Base-by-base conservation (phyloP, 2,797 vertebrate genomes). In the Tokudaia tokunoshimensis region DNA sequence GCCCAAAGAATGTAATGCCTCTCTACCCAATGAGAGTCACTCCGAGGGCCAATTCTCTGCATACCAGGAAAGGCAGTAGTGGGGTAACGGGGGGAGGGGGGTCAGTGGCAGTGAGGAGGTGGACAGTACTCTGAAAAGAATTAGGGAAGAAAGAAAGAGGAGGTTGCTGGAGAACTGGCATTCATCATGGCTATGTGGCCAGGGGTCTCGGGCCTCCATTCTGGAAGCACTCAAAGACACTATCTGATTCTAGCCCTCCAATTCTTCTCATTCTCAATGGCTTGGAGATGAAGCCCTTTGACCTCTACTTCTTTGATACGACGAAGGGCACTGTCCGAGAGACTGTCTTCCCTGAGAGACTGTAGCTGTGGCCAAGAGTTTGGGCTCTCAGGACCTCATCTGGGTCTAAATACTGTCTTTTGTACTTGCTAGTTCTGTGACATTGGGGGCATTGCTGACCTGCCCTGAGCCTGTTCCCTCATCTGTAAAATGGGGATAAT, bases 401-500 rank as follows among this genome's bases (percentile, higher is more conserved):
- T 29, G 31, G 9, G 26, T 86, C 94, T 57, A 37, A 79, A 81
- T 70, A 47, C 55, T 29, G 37, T 0, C 41, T 65, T 86, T 83
- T 20, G 74, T 41, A 44, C 55, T 61, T 65, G 22, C 47, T 1
- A n/a, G 37, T 44, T 94, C 55, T 92, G 91, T 72, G 81, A 82
- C 34, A 15, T 52, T 59, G 72, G 34, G 34, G 26, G 57, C 65
- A 55, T 93, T 15, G 59, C 44, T 94, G 41, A 26, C 8, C 29
- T 61, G 26, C 7, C 81, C 61, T 67, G 92, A 22, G 50, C 52
- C 61, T 37, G 55, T 93, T 88, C 94, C 55, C 95, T 97, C 74
- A 55, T 96, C 96, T 97, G 92, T 97, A 97, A 97, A 94, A 91
- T 95, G 96, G 95, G 93, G 91, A 94, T 94, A 91, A 95, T 90